Base-by-base conservation (phyloP, 2,113 vertebrate genomes). In the Chaenocephalus aceratus region DNA sequence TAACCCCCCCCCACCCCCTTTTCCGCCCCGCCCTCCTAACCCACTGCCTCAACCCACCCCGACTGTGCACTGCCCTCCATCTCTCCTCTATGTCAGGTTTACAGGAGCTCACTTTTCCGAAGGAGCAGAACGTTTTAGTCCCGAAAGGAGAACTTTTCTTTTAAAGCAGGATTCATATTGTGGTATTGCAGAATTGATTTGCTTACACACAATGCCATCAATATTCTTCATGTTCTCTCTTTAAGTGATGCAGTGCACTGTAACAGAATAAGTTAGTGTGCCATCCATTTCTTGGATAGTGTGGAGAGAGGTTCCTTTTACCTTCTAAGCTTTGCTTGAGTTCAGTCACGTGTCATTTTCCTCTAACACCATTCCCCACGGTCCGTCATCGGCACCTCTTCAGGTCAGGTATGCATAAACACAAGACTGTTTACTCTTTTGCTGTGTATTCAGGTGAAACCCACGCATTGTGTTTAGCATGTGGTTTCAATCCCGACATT, bases 1-100 rank as follows among this genome's bases (percentile, higher is more conserved):
- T 52, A 62, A 14, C 62, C 36, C 58, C n/a, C 62, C 65, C 21
- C n/a, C n/a, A 6, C 3, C n/a, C 1, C 23, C n/a, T 53, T 18
- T 14, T 34, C 10, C 44, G 11, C 74, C 67, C 62, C 49, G 36
- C 79, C 54, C 64, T 52, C 70, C 63, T 53, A 79, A 68, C 83
- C 82, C 71, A 60, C 70, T 57, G 65, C 60, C 80, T 79, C 75
- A 77, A 70, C 84, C 84, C 81, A 54, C 85, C 85, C 90, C 86
- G 72, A 83, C 88, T 84, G 89, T 75, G 86, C 78, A n/a, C 81
- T 91, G 89, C 82, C 91, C 89, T 94, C 92, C 90, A 93, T 89
- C 88, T 92, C 89, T 93, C 91, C 92, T 91, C 89, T 89, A 74
- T 56, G 57, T 53, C 53, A 30, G 52, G 79, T 80, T 76, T 79